Base-by-base conservation (phyloP, 35 echinoderm and acorn worm genomes). In the Patiria miniata region DNA sequence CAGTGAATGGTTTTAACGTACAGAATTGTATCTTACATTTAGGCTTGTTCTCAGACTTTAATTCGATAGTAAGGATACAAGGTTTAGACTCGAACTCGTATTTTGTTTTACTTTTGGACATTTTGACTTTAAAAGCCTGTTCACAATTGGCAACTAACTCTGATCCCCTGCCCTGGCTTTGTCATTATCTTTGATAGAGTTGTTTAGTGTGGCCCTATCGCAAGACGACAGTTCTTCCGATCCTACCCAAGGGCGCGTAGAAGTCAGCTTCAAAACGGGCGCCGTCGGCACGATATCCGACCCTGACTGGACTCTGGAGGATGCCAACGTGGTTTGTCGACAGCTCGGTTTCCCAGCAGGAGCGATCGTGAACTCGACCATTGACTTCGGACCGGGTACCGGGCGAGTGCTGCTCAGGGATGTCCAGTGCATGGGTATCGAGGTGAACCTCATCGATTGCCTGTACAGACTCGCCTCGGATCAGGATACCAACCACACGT, bases 341-440 rank as follows among this genome's bases (percentile, higher is more conserved):
- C 65, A 73, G 26, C 65, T 73, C 19, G 65, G 65, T 10, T 73
- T 73, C 65, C 65, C 29, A 23, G 65, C 65, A 18, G 65, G 65
- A 23, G 65, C 65, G 34, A 18, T 73, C 8, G 0, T 10, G 65
- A 34, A 73, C 26, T 18, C 14, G 26, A 14, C 15, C 1, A 5
- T 14, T 23, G 65, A 73, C 65, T 73, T 73, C 29, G 19, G 65
- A 14, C 65, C 65, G 21, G 65, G 21, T 7, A 73, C 29, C 14
- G 65, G 65, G 8, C 65, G 26, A 18, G 65, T 36, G 26, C 65
- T 73, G 10, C 23, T 73, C 14, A 73, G 10, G 14, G 65, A 73
- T 9, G 65, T 73, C 2, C 65, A 15, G 65, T 73, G 65, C 34
- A 36, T 34, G 22, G 65, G 65, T 10, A 26, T 22, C 21, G 65